Evolutionary conservation across 2,113 vertebrate genomes (phyloP), one percentile per base, ranked within the genome.

Genomic region (Lagenorhynchus albirostris): DNA sequence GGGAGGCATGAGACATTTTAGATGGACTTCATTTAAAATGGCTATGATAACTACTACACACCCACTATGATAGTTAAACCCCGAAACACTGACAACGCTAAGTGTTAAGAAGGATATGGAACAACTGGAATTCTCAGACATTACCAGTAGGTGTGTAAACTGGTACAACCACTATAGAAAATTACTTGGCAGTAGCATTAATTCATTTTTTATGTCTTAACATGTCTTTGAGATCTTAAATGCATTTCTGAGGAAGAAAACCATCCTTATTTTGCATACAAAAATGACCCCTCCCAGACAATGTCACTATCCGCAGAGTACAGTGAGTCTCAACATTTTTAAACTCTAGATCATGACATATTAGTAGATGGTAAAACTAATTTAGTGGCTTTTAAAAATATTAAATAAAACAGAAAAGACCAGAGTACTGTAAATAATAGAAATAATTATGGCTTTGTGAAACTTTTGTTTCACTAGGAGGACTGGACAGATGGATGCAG

Each of bases 201-300:
- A 89, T 82, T 82, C 20, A 33, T 60, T 85, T 94, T 77, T 84
- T 68, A 53, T 31, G 47, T 77, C 53, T 93, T 65, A 91, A 50
- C 33, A 91, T 50, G 65, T 8, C 58, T 84, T n/a, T 93, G 70
- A 76, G 70, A 93, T 53, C 12, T 53, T 63, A 95, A 76, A 60
- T 36, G 14, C 76, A 77, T 41, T 94, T 94, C 26, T 26, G 18
- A 89, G 89, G 10, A n/a, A 77, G 36, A 95, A 95, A 95, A 82
- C 14, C 26, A 53, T 67, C n/a, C 6, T 2, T 47, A 62, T 41
- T 60, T 4, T 60, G 0, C 8, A 23, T 10, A 76, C 9, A 81
- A 92, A 96, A 96, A 60, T 20, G 87, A 41, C 20, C 38, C 33
- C 38, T 74, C 53, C n/a, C 4, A 38, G 36, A 44, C 11, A 2